Base-by-base conservation (phyloP, 2,797 vertebrate species). In the Calcarius lapponicus region DNA sequence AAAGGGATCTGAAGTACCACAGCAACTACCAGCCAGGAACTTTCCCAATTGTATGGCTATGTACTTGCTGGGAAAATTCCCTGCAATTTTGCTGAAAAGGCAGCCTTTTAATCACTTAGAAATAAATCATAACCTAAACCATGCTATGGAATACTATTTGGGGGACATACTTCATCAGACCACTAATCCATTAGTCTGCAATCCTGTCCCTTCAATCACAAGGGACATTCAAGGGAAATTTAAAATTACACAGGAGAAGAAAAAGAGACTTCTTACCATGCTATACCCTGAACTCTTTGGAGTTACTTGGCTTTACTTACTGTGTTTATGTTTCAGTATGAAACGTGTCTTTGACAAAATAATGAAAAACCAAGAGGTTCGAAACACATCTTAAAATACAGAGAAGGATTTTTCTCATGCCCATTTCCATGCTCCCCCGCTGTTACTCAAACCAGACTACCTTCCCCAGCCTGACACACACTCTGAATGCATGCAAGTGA, bases 401-500 rank as follows among this genome's bases (percentile, higher is more conserved):
- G 18, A 78, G 43, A 34, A 58, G 18, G 5, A 18, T 43, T 88
- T 85, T 73, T 43, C 58, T 61, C 42, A 9, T 1, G 1, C 42
- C n/a, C 50, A 25, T 84, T 36, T 42, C 34, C 28, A 2, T 0
- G 2, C 24, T 51, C 11, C 29, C 29, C n/a, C 21, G 1, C 31
- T 3, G 5, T 53, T 29, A 34, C 20, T 40, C 29, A 3, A 20
- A 53, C 9, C 17, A 78, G 11, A 6, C 14, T 10, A 4, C 20
- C 7, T 47, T 17, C 31, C 17, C 25, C 29, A 10, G 29, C 1
- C 72, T 34, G 47, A 21, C 56, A 38, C 72, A 4, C 40, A 10
- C 25, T 3, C 62, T 19, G 11, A 1, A 32, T 25, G 17, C 45
- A 31, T 0, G 3, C 11, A 42, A 54, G 29, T 0, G 6, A 25